Evolutionary conservation across 2,888 invertebrate species (phyloP), one percentile per base, ranked within the genome.

Genomic region (Gandaritis pyraliata): DNA sequence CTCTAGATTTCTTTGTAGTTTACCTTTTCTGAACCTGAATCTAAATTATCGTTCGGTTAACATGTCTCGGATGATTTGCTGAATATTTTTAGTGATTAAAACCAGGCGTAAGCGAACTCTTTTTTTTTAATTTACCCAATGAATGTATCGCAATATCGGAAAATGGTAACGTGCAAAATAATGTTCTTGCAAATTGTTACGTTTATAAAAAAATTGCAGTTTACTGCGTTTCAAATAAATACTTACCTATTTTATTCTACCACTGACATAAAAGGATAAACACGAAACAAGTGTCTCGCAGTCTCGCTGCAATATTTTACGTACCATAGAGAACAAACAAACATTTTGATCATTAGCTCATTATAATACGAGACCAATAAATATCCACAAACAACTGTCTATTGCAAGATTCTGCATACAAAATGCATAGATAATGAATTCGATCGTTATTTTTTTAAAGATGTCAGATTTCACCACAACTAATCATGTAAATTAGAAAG

Each of bases 401-500:
- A 7, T 2, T 41, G 23, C 23, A 46, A 23, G 23, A 23, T 23
- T 23, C 1, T 23, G 23, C 23, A 23, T 23, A 23, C 23, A 23
- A 49, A 18, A 57, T 57, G 50, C 23, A 57, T 13, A 50, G 11
- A 23, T 23, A n/a, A 23, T 23, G 23, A 23, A 5, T 23, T 23
- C 23, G 6, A 15, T 48, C 15, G 18, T 16, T 16, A 15, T 45
- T 50, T 29, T n/a, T 30, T 16, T 0, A 36, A 56, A 45, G 39
- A 58, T 50, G 46, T 30, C 39, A n/a, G 39, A 52, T 58, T 58
- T 58, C 52, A n/a, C 29, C 30, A 53, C 33, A n/a, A 49, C 36
- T 39, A 52, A 46, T 46, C 16, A 58, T 58, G 46, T 39, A 53
- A 58, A 58, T 58, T 39, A 58, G 39, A n/a, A 29, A 33, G 30